Base-by-base conservation (phyloP, 2,888 invertebrate genomes). In the Cheilosia scutellata region DNA sequence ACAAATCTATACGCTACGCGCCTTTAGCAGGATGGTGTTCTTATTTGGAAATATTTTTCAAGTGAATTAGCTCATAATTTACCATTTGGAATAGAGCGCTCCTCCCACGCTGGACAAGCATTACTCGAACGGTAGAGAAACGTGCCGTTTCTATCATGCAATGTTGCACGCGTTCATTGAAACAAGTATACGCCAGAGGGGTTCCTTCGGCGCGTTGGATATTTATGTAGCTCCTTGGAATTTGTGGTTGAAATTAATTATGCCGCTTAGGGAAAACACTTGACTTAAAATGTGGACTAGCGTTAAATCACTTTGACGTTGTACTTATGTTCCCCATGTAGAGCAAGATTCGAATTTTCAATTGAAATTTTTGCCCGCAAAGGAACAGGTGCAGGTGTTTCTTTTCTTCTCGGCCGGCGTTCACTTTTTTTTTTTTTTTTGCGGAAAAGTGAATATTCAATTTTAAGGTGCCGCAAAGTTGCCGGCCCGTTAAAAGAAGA, bases 231-330 rank as follows among this genome's bases (percentile, higher is more conserved):
- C 70, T 84, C 82, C 80, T 76, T 82, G 71, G 86, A 76, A 80
- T 80, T 76, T 79, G 76, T 66, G 66, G 65, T 44, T 70, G 25
- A 80, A 86, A 86, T 86, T 82, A 86, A 82, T 80, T 86, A 82
- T 72, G 86, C 86, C 82, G 86, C 86, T 86, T 82, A 82, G 76
- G 71, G 86, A 86, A 86, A 86, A 82, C 86, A 86, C 86, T 86
- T 86, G 86, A 86, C 86, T 72, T 76, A 76, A 86, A 76, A 80
- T 75, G 76, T 71, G 82, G 86, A 76, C 86, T 72, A 51, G 76
- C 76, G 80, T 82, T 86, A 86, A 86, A 86, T 86, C 86, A 86
- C 75, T 76, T 60, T 80, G 80, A 86, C 71, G 76, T 80, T 76
- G 76, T 60, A 82, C 86, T 62, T 76, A 82, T 86, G 86, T 82